These are phyloP conservation scores for Natator depressus DNA, from an alignment of 2,113 vertebrate species.

Conservation along the genomic window DNA sequence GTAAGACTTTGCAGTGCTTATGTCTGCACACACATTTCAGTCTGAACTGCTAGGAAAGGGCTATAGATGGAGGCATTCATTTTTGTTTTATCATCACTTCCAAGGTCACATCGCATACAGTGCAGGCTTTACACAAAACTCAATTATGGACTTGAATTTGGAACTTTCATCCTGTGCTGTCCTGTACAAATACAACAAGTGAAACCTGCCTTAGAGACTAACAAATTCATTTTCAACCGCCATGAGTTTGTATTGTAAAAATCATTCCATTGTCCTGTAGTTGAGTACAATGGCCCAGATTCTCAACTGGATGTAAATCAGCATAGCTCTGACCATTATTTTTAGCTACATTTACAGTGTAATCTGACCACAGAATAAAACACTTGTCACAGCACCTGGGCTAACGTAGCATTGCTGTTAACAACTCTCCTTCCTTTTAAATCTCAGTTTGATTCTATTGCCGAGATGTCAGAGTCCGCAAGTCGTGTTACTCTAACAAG, in stretches of 20 bases:
- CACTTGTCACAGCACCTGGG: neutral
- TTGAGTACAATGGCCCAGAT: neutral
- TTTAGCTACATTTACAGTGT: neutral
- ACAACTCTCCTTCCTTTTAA: conserved; percentile 39
- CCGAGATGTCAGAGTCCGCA: conserved; percentile 86
- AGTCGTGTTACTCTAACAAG: conserved; percentile 94
- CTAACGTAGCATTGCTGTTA: neutral
- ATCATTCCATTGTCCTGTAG: neutral
- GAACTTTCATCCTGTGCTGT: neutral
- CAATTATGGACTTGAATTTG: conserved; percentile 5
- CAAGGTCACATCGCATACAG: neutral
- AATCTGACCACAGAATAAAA: neutral
- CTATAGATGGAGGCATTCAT: neutral
- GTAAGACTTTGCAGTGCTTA: conserved; percentile 26
- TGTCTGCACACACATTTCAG: conserved; percentile 41
- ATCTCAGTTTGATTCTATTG: conserved; percentile 92
- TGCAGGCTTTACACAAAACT: neutral
- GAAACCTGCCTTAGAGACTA: neutral
- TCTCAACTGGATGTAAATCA: neutral
- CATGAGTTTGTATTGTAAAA: neutral
- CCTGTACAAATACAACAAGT: conserved; percentile 1
- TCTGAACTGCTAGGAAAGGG: neutral
- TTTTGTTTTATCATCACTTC: conserved; percentile 11
- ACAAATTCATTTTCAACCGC: neutral
- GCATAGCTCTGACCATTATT: neutral